These are phyloP conservation scores for Eospalax fontanierii DNA, from an alignment of 2,797 vertebrate genomes.

Conservation along the genomic window DNA sequence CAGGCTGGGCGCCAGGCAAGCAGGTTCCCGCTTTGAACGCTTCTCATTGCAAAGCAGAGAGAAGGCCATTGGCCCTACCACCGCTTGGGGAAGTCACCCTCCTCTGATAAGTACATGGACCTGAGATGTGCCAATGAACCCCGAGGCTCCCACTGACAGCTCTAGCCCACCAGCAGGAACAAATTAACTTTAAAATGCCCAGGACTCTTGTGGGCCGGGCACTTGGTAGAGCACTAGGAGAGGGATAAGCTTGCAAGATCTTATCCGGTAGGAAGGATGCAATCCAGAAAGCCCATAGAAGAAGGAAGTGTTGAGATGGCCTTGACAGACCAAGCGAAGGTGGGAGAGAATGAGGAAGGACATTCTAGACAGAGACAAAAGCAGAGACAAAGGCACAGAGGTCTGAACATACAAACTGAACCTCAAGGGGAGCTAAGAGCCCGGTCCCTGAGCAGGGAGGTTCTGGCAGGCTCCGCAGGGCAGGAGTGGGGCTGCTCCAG, in stretches of 20 bases:
- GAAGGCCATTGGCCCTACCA: not conserved
- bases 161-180: not conserved
- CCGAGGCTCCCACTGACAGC: not conserved
- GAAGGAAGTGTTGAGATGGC: not conserved
- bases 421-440: not conserved
- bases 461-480: too few species aligned
- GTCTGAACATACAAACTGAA: not conserved
- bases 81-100: fast-evolving
- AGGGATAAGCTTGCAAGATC: not conserved
- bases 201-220: not conserved
- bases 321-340: not conserved
- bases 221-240: not conserved
- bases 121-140: not conserved
- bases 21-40: not conserved
- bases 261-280: fast-evolving
- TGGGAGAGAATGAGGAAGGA: not conserved
- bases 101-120: not conserved
- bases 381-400: not conserved
- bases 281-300: not conserved
- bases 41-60: not conserved
- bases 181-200: not conserved
- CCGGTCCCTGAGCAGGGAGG: not conserved
- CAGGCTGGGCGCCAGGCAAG: not conserved
- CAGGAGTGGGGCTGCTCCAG: not conserved
- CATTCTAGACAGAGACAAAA: not conserved